Percentiles rank a stretch among this genome's conserved stretches.
Conservation (phyloP, 1,140 invertebrate genomes). For the Ceratosolen solmsi region DNA sequence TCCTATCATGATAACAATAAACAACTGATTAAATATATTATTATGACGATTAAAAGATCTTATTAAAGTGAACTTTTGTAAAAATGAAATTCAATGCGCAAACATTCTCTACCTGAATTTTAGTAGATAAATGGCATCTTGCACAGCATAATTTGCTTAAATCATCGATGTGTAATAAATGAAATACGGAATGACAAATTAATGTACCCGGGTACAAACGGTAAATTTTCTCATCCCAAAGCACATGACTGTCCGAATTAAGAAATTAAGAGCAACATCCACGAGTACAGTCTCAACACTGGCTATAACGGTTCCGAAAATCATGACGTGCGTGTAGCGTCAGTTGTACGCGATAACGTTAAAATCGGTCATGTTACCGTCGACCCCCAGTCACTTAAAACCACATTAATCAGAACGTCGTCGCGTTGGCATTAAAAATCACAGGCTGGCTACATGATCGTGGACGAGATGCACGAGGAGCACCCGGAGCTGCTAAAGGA, state of each 20-base stretch:
- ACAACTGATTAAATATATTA: too few relatives aligned
- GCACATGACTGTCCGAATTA: not conserved
- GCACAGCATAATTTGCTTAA: too few relatives aligned
- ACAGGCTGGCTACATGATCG: slow-evolving; percentile 91
- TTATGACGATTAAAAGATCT: too few relatives aligned
- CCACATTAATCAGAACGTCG: not conserved
- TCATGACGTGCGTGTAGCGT: not conserved
- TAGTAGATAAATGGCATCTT: too few relatives aligned
- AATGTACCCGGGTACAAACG: not conserved
- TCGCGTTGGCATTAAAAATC: not conserved
- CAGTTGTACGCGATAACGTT: not conserved
- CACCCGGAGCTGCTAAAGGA: slow-evolving; percentile 90
- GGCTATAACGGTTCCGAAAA: slow-evolving; percentile 10
- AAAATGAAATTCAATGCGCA: too few relatives aligned
- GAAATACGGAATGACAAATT: too few relatives aligned
- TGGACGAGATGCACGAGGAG: slow-evolving; percentile 93
- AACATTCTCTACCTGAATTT: too few relatives aligned
- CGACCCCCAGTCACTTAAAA: not conserved
- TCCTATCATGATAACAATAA: too few relatives aligned
- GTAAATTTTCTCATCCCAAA: not conserved
- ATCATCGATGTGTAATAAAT: too few relatives aligned
- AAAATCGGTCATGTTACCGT: not conserved
- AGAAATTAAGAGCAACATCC: slow-evolving; percentile 10
- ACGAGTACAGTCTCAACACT: too few relatives aligned
- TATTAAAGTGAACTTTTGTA: too few relatives aligned